Conservation (phyloP, 2,113 vertebrate species). For the Plecturocebus donacophilus region DNA sequence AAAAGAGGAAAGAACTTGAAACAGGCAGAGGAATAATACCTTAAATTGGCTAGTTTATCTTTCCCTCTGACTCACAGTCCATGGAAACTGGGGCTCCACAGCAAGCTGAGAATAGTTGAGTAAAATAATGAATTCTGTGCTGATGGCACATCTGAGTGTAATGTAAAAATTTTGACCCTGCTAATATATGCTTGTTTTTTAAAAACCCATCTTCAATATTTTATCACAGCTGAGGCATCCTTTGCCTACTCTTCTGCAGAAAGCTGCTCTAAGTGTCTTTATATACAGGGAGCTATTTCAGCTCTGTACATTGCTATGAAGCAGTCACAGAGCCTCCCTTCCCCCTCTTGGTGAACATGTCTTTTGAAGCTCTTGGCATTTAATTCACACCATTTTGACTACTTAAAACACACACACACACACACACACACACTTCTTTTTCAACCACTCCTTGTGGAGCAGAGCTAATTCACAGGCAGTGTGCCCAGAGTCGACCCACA, state of each 20-base stretch:
- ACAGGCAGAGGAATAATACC: background rate
- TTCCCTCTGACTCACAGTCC: background rate
- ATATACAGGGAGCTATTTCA: background rate
- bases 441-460: no score
- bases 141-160: background rate
- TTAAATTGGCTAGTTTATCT: background rate
- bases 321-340: background rate
- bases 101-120: background rate
- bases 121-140: background rate
- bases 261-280: background rate
- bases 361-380: background rate
- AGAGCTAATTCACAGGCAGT: no score
- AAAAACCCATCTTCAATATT: background rate
- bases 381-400: background rate
- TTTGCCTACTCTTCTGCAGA: background rate
- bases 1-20: background rate
- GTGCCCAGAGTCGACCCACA: no score
- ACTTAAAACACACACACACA: background rate
- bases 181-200: background rate
- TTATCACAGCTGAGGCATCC: background rate
- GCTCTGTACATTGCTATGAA: background rate
- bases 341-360: background rate
- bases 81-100: background rate
- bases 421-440: background rate
- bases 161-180: background rate